Percentiles rank a stretch among this genome's conserved stretches.
Conservation (phyloP, 2,888 invertebrate species). For the Dolichomitus sp. region DNA sequence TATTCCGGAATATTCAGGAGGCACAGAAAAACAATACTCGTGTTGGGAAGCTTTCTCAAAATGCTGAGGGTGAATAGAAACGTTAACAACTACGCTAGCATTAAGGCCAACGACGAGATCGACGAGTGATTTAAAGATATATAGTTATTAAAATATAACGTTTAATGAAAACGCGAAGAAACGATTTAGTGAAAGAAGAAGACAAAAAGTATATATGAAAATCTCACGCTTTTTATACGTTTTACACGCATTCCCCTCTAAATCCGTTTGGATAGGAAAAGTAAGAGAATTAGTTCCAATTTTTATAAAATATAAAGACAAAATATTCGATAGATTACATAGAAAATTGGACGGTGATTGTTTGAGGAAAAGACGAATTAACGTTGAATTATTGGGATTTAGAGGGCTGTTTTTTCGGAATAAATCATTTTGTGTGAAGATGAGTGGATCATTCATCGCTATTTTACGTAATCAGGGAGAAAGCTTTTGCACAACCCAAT, state of each 20-base stretch:
- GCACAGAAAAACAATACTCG: slow-evolving; percentile 85
- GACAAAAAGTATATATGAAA: not conserved
- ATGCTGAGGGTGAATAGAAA: slow-evolving; percentile 86
- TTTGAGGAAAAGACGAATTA: not conserved
- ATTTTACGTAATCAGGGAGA: slow-evolving; percentile 12
- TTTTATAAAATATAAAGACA: slow-evolving; percentile 22
- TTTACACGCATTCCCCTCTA: slow-evolving; percentile 26
- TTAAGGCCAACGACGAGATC: slow-evolving; percentile 84
- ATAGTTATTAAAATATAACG: not conserved
- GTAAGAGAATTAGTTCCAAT: slow-evolving; percentile 7
- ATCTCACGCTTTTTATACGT: slow-evolving; percentile 37
- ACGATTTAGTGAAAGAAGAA: not conserved
- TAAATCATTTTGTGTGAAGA: not conserved
- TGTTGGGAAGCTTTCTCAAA: slow-evolving; percentile 85
- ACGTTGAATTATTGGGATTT: not conserved
- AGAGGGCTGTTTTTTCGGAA: not conserved
- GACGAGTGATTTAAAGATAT: slow-evolving; percentile 76
- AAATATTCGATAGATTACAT: slow-evolving; percentile 3
- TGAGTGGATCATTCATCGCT: not conserved
- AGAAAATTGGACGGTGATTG: not conserved
- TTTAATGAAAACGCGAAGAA: not conserved
- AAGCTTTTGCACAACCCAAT: slow-evolving; percentile 59
- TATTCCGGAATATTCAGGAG: slow-evolving; percentile 85
- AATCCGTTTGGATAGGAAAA: slow-evolving; percentile 1
- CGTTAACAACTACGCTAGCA: slow-evolving; percentile 85